Evolutionary conservation across 2,888 invertebrate genomes (phyloP).

Genomic region (Rotaria magnacalcarata): DNA sequence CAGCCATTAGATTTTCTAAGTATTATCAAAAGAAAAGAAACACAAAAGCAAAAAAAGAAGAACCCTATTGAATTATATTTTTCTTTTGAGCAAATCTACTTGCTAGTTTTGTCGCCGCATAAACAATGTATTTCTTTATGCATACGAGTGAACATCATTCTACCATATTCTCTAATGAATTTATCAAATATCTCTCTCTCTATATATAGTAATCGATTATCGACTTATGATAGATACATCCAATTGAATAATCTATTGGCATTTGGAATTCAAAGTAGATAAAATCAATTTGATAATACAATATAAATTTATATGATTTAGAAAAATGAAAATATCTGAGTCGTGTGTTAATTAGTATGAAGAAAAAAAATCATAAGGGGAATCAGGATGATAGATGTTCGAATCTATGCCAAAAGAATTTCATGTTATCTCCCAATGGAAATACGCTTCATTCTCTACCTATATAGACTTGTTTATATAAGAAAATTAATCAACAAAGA

Average conservation of each 20-base stretch:
- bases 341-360: background rate
- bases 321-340: background rate
- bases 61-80: no score
- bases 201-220: background rate
- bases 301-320: background rate
- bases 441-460: background rate
- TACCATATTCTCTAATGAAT: background rate
- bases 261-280: no score
- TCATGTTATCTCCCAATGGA: background rate
- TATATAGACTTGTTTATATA: background rate
- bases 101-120: background rate
- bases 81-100: background rate
- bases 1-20: no score
- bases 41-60: no score
- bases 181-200: background rate
- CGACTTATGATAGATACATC: background rate
- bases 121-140: background rate
- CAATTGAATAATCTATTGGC: background rate
- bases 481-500: background rate
- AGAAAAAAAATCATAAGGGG: background rate
- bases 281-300: no score
- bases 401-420: background rate
- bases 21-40: no score
- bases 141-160: background rate
- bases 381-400: background rate